phyloP scores from a whole-genome alignment of 2,888 invertebrate species.

The Timandra comae region DNA sequence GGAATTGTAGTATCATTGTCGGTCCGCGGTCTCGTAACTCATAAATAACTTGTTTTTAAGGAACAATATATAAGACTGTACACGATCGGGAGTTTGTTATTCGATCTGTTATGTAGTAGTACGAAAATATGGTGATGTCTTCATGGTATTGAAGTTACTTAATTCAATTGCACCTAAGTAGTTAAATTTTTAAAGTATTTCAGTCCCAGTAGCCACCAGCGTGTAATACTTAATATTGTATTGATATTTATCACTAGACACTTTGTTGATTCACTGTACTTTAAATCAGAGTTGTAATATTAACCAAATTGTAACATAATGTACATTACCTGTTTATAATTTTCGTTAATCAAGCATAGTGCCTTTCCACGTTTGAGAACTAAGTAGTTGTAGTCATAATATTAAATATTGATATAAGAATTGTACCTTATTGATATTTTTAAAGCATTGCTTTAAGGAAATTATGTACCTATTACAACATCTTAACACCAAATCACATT shows the following conservation, averaged over 20 bases:
- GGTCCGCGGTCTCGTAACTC: conserved; percentile 29
- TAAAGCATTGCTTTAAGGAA: conserved; percentile 27
- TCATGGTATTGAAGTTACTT: conserved; percentile 28
- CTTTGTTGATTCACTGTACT: conserved; percentile 1
- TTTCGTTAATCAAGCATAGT: conserved; percentile 62
- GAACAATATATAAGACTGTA: conserved; percentile 56
- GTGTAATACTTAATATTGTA: conserved; percentile 2
- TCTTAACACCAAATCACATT: conserved; percentile 22
- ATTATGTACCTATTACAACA: conserved; percentile 25
- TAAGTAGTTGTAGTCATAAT: conserved; percentile 41
- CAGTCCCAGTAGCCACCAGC: conserved; percentile 12
- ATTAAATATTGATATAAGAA: conserved; percentile 34
- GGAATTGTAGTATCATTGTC: conserved; percentile 23
- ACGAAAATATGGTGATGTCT: conserved; percentile 25
- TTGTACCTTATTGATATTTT: conserved; percentile 28
- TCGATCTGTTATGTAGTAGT: conserved; percentile 32
- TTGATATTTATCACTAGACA: conserved; percentile 6
- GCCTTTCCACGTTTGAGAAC: conserved; percentile 61
- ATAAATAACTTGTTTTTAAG: conserved; percentile 40
- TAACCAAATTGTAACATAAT: conserved; percentile 6
- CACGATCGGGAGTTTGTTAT: conserved; percentile 32
- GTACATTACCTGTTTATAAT: conserved; percentile 14
- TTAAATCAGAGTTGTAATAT: neutral
- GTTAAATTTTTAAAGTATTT: conserved; percentile 21
- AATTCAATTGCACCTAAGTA: conserved; percentile 36